These are phyloP conservation scores for Poliocrania exsul DNA, from an alignment of 2,797 vertebrate species.

Conservation along the genomic window DNA sequence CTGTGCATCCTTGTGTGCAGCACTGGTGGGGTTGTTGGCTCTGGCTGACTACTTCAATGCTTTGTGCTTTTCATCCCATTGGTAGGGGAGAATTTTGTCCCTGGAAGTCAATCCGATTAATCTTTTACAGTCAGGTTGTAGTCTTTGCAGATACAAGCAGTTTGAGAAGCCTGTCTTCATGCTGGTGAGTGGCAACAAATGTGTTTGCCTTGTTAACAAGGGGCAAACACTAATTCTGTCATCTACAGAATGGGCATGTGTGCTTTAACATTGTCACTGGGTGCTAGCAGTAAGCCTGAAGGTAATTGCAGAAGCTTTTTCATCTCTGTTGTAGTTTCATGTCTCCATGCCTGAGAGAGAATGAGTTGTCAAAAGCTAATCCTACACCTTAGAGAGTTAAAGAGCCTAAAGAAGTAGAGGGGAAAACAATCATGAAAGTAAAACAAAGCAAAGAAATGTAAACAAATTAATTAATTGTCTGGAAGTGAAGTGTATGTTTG, in stretches of 20 bases:
- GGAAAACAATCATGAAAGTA: constrained; percentile 57
- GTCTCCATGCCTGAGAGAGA: neutral
- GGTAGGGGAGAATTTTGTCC: neutral
- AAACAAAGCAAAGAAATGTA: constrained; percentile 77
- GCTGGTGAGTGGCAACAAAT: neutral
- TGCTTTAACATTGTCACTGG: neutral
- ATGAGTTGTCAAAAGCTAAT: constrained; percentile 58
- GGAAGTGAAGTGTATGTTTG: constrained; percentile 74
- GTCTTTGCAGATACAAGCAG: neutral
- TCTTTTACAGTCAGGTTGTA: neutral
- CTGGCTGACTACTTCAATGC: rapidly evolving
- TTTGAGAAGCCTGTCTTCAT: neutral
- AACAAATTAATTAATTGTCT: constrained; percentile 84
- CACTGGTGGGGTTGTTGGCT: neutral
- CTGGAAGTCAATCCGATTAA: neutral
- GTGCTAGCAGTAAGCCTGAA: neutral
- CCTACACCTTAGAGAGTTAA: constrained; percentile 38
- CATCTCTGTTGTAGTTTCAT: neutral
- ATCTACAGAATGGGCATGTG: neutral
- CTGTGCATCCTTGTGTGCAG: neutral
- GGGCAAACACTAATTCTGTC: neutral
- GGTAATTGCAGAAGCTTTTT: neutral
- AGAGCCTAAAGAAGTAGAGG: constrained; percentile 46
- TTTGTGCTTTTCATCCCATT: neutral
- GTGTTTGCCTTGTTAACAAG: neutral